A percentile compares a stretch with the other conserved stretches of the same genome.
These are phyloP conservation scores for Aphidius gifuensis DNA, from an alignment of 1,140 invertebrate genomes.

Conservation along the genomic window DNA sequence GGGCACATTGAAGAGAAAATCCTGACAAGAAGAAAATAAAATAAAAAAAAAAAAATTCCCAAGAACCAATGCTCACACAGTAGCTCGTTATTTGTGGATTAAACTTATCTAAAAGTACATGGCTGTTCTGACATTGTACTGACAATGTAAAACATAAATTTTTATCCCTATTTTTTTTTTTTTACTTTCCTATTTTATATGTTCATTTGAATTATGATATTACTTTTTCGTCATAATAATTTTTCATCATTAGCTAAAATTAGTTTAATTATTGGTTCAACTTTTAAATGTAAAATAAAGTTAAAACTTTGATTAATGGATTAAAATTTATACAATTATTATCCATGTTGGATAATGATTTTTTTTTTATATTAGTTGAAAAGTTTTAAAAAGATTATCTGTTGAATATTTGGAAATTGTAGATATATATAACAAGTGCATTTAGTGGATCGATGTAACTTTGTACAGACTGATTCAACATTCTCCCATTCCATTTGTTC, in stretches of 20 bases:
- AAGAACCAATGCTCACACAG: constrained; percentile 25
- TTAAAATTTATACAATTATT: background rate
- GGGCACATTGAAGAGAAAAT: constrained; percentile 15
- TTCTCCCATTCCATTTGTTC: constrained; percentile 1
- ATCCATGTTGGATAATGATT: background rate
- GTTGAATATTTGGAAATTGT: background rate
- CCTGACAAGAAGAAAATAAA: background rate
- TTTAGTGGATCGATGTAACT: constrained; percentile 16
- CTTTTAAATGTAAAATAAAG: no score
- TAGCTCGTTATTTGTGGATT: constrained; percentile 32
- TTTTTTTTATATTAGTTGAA: background rate
- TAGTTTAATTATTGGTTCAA: no score
- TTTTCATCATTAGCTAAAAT: no score
- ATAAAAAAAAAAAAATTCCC: background rate
- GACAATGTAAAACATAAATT: constrained; percentile 13
- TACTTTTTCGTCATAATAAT: no score
- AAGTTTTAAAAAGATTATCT: constrained; percentile 9
- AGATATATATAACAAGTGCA: constrained; percentile 11
- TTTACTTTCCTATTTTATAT: no score
- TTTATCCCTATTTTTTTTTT: background rate
- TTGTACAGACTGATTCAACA: constrained; percentile 7
- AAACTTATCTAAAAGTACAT: constrained; percentile 28
- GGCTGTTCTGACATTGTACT: constrained; percentile 17
- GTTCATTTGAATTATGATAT: no score
- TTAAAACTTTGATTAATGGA: no score